Percentiles rank a stretch among this genome's conserved stretches.
Evolutionary conservation across 2,797 vertebrate genomes (phyloP).

Genomic region (Chelonia mydas): DNA sequence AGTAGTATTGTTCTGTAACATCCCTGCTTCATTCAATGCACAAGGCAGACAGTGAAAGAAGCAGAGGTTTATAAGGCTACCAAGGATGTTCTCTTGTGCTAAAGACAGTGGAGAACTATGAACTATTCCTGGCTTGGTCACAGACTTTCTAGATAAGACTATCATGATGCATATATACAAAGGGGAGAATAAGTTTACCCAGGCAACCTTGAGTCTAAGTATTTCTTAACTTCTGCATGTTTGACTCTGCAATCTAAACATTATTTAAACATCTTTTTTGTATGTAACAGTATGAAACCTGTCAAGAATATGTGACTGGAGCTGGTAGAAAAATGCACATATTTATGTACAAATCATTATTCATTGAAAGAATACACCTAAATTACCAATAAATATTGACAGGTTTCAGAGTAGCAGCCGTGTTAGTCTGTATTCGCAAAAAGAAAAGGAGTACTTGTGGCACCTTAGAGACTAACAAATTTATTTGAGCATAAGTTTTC

Average conservation of each 20-base stretch:
- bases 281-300: background rate
- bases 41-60: background rate
- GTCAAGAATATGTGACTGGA: background rate
- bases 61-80: background rate
- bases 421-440: too few species aligned
- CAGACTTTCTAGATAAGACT: background rate
- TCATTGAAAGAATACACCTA: background rate
- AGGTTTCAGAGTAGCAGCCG: too few species aligned
- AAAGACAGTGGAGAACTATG: background rate
- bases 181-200: background rate
- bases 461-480: too few species aligned
- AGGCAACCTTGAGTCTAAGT: background rate
- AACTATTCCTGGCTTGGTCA: background rate
- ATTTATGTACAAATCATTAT: background rate
- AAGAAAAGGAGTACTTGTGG: too few species aligned
- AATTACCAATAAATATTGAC: conserved; percentile 25
- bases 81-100: background rate
- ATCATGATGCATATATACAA: background rate
- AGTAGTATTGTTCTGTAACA: background rate
- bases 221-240: background rate
- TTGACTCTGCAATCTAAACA: background rate
- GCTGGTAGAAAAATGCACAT: background rate
- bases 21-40: background rate
- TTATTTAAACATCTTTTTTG: background rate
- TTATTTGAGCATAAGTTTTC: too few species aligned